Evolutionary conservation across 92 coral and sea anemone genomes (phyloP), one percentile per base, ranked within the genome.

Genomic region (Phymanthus crucifer): DNA sequence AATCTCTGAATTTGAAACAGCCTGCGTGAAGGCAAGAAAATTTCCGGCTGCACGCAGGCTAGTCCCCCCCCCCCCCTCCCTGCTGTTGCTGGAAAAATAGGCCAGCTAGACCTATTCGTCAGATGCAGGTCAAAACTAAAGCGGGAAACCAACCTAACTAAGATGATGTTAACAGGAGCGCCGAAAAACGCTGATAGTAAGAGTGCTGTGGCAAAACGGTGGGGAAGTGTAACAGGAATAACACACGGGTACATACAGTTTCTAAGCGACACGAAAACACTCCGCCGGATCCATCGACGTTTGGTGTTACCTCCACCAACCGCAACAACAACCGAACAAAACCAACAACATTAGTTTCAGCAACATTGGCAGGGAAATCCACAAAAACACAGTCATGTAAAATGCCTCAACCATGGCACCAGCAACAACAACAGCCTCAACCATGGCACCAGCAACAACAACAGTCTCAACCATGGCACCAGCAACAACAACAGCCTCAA

Each of bases 211-310:
- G 14, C 75, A 34, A 78, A 78, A 78, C 72, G 83, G 24, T 69
- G 75, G 83, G 83, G 83, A 56, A 46, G 66, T 79, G 40, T 73
- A 79, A 66, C 66, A 71, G 21, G 56, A 79, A 79, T 45, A 67
- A 79, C 34, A 33, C 66, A 36, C 67, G 56, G 16, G 72, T 78
- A 67, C 80, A 76, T 32, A 56, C 48, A 45, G 33, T 76, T 54
- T 16, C 80, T 56, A 43, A 57, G 72, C 76, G 68, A 68, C 76
- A 79, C 32, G 14, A 7, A 77, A 26, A 52, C 61, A 52, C 61
- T 52, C 19, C 61, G 19, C n/a, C n/a, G n/a, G 61, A 52, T 7
- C 61, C 61, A 18, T 52, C 61, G n/a, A 52, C 61, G 61, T 52
- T 52, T 8, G 61, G 61, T 23, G 10, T 8, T 52, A 43, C 48